Percentiles rank a stretch among this genome's conserved stretches.
These are phyloP conservation scores for Nasonia giraulti DNA, from an alignment of 1,140 invertebrate species.

Conservation along the genomic window DNA sequence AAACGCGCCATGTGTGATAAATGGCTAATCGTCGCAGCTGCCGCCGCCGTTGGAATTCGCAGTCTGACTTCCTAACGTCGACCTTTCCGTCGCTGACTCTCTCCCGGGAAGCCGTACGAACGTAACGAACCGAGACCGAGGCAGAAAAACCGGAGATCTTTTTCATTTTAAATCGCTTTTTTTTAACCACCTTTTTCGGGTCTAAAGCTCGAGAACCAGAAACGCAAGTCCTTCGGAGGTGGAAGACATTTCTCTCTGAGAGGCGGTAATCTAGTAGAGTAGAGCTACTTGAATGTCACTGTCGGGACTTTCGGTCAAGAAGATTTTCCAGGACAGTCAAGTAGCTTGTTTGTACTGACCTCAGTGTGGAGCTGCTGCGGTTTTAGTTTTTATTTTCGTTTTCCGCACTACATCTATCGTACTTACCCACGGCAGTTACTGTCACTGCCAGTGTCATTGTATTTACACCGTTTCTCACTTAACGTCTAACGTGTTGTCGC, in stretches of 20 bases:
- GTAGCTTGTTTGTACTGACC: background rate
- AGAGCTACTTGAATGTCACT: background rate
- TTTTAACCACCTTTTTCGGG: no score
- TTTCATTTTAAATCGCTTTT: background rate
- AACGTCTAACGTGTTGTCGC: background rate
- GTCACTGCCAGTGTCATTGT: background rate
- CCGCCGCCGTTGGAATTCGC: conserved; percentile 5
- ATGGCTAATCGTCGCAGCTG: background rate
- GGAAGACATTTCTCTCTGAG: background rate
- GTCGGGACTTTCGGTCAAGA: background rate
- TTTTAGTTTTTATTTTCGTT: background rate
- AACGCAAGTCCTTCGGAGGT: no score
- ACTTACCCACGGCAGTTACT: background rate
- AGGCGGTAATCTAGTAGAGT: background rate
- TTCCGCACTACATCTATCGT: background rate
- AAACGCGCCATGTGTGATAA: background rate
- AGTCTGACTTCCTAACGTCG: background rate
- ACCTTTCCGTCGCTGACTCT: background rate
- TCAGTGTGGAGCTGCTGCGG: background rate
- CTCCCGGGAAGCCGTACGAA: background rate
- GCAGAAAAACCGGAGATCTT: background rate
- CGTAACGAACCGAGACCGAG: background rate
- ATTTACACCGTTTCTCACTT: background rate
- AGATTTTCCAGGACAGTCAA: background rate
- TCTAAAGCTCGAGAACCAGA: no score